phyloP scores from a whole-genome alignment of 2,113 vertebrate genomes.

The Prunella himalayana region DNA sequence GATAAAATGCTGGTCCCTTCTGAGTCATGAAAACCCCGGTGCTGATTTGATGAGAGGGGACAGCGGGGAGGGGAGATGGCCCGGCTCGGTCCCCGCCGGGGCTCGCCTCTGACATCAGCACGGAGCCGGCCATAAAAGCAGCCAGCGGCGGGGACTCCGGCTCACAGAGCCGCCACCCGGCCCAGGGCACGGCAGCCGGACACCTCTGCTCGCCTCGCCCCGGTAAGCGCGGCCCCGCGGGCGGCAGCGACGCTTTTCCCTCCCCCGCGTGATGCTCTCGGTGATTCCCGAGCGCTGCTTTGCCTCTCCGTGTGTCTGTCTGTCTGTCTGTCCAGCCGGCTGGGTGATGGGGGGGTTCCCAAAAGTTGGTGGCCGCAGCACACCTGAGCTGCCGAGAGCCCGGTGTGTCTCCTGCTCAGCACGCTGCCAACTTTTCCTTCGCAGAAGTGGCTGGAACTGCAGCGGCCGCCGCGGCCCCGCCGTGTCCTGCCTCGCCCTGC shows the following conservation, averaged over 20 bases:
- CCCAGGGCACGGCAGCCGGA: not conserved
- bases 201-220: not conserved
- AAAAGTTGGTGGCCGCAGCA: fast-evolving
- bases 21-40: conserved; percentile 42
- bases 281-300: not conserved
- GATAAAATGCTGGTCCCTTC: not conserved
- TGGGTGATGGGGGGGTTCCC: too few species aligned
- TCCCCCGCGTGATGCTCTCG: not conserved
- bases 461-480: fast-evolving
- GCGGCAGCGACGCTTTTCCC: fast-evolving
- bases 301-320: not conserved
- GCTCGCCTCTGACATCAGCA: conserved; percentile 63
- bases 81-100: conserved; percentile 7
- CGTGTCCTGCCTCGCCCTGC: not conserved
- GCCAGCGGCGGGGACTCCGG: not conserved
- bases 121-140: conserved; percentile 52
- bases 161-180: not conserved
- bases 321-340: not conserved
- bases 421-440: not conserved
- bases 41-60: conserved; percentile 47
- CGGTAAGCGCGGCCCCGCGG: conserved; percentile 25
- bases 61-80: conserved; percentile 49
- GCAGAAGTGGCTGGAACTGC: not conserved
- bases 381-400: not conserved
- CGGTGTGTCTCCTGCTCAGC: not conserved